A percentile compares a stretch with the other conserved stretches of the same genome.
phyloP scores from a whole-genome alignment of 2,888 invertebrate genomes.

The Dryobotodes eremita region DNA sequence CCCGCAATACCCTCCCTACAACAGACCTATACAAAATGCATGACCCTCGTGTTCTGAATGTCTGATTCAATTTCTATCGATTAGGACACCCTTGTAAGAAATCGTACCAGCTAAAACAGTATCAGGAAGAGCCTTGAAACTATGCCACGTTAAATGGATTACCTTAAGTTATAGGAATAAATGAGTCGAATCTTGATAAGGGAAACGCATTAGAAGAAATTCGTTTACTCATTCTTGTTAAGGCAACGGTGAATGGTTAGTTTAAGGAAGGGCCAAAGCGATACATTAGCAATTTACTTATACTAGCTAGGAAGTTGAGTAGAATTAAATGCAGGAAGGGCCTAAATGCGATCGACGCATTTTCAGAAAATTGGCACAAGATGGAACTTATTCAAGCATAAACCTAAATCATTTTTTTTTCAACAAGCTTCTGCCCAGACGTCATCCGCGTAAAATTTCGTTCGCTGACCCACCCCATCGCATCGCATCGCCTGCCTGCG shows the following conservation, averaged over 20 bases:
- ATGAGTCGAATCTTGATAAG: slow-evolving; percentile 4
- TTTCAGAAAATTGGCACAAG: too few relatives aligned
- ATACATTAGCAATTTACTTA: background rate
- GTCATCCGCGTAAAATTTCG: too few relatives aligned
- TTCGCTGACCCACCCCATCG: too few relatives aligned
- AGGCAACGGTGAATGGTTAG: background rate
- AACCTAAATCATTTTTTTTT: too few relatives aligned
- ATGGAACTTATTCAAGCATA: too few relatives aligned
- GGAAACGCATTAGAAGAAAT: slow-evolving; percentile 10
- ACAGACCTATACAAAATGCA: slow-evolving; percentile 72
- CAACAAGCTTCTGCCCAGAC: too few relatives aligned
- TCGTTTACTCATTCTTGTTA: background rate
- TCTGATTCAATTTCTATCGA: slow-evolving; percentile 72
- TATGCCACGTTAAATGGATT: slow-evolving; percentile 41
- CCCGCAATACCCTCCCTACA: background rate
- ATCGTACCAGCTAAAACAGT: slow-evolving; percentile 37
- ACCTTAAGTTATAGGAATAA: slow-evolving; percentile 18
- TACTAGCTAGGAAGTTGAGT: background rate
- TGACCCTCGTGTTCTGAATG: slow-evolving; percentile 65
- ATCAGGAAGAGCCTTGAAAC: slow-evolving; percentile 39
- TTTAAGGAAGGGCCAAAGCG: background rate
- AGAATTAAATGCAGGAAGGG: too few relatives aligned
- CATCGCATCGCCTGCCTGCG: too few relatives aligned
- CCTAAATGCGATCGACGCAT: too few relatives aligned
- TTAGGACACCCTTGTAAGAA: slow-evolving; percentile 48